phyloP scores from a whole-genome alignment of 2,797 vertebrate species.

The Pipistrellus nathusii region DNA sequence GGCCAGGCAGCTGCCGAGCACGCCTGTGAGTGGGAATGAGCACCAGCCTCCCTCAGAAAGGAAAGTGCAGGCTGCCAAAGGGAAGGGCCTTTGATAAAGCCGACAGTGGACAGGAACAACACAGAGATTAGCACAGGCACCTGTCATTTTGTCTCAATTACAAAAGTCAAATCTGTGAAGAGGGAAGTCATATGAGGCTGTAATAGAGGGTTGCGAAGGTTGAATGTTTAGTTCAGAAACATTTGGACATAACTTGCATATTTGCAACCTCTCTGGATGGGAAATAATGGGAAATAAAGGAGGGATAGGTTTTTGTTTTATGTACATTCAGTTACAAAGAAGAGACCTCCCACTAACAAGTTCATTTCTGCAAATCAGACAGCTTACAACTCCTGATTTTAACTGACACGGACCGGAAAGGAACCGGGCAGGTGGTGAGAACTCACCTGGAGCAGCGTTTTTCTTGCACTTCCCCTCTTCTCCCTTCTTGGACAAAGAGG shows the following conservation, averaged over 20 bases:
- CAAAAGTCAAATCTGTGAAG: conserved; percentile 49
- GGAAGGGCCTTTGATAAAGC: conserved; percentile 40
- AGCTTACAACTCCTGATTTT: background rate
- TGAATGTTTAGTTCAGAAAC: background rate
- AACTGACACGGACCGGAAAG: background rate
- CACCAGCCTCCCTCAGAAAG: background rate
- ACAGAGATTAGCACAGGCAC: conserved; percentile 7
- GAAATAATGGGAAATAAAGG: background rate
- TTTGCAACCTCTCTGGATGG: background rate
- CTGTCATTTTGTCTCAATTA: conserved; percentile 69
- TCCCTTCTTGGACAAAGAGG: background rate
- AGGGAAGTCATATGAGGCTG: background rate
- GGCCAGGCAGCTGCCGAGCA: conserved; percentile 68
- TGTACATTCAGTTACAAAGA: background rate
- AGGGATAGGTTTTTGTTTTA: background rate
- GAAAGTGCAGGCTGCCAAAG: conserved; percentile 24
- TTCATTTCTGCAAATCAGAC: conserved; percentile 12
- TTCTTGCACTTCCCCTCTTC: background rate
- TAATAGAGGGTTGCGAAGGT: background rate
- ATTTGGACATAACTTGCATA: background rate
- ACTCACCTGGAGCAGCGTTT: accelerated
- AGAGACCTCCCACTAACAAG: background rate
- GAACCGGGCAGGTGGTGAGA: background rate
- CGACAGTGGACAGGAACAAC: conserved; percentile 26
- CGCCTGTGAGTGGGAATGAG: conserved; percentile 40